Evolutionary conservation across 2,113 vertebrate genomes (phyloP), one percentile per base, ranked within the genome.

Genomic region (Lophura nycthemera): DNA sequence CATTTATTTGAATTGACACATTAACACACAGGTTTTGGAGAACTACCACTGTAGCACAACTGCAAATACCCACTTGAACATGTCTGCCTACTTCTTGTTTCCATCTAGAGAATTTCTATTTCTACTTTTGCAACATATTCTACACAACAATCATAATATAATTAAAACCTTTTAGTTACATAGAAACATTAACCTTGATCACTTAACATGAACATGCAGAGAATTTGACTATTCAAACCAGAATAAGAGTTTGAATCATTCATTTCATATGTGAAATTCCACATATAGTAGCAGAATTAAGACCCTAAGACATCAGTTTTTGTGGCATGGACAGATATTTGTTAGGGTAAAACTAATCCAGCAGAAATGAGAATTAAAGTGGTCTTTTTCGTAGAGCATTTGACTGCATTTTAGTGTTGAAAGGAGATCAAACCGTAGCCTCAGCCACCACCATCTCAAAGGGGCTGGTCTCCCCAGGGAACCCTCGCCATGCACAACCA

Each of bases 401-500:
- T 11, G 48, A 43, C 8, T 56, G 15, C 7, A 12, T 57, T 86
- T 74, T 63, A 56, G 22, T 73, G 10, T 40, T 11, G 43, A 60
- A 69, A 13, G 66, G 32, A 66, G 32, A 57, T 11, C 73, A 40
- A 66, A 47, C 2, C 29, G 6, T 4, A 59, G 13, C 52, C 90
- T n/a, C 59, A 52, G n/a, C 70, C 60, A 63, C 56, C 52, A 24
- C 0, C 34, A 24, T 24, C 69, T 63, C 17, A 17, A 10, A 38
- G 80, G 45, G n/a, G 45, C 59, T 86, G 20, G 27, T 52, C 22
- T 38, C 45, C 69, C 1, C 3, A 21, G 67, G 50, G 36, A 61
- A 38, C 3, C 34, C 16, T 8, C 1, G 27, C 1, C 0, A 0
- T 69, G 75, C 36, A 42, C 12, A 3, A 1, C 27, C 29, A 0